phyloP scores from a whole-genome alignment of 2,888 invertebrate genomes.

The Mystacides longicornis region DNA sequence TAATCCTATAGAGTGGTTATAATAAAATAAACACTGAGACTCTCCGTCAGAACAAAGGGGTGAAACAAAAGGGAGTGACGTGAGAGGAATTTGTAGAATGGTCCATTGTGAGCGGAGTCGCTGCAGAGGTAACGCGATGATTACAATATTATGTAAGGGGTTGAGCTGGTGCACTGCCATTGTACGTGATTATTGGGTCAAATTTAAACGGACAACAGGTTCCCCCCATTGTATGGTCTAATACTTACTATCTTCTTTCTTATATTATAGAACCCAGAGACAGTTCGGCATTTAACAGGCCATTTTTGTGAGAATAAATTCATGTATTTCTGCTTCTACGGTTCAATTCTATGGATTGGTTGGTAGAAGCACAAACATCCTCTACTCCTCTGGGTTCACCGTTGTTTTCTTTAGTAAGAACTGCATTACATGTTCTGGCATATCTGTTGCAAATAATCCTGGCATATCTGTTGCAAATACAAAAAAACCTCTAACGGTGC shows the following conservation, averaged over 20 bases:
- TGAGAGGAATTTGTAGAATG: not conserved
- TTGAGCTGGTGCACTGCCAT: conserved; percentile 20
- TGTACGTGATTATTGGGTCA: conserved; percentile 26
- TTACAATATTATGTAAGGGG: conserved; percentile 1
- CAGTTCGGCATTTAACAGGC: too few relatives aligned
- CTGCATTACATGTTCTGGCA: too few relatives aligned
- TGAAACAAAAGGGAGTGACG: conserved; percentile 14
- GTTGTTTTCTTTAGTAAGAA: too few relatives aligned
- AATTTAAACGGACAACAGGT: conserved; percentile 24
- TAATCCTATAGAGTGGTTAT: too few relatives aligned
- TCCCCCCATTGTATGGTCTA: conserved; percentile 8
- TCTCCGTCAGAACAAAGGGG: conserved; percentile 10
- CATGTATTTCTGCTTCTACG: too few relatives aligned
- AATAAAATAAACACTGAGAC: conserved; percentile 14
- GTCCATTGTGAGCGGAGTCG: not conserved
- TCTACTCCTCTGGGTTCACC: too few relatives aligned
- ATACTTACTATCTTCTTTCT: not conserved
- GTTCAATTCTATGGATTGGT: too few relatives aligned
- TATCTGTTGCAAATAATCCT: too few relatives aligned
- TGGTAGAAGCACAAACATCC: too few relatives aligned
- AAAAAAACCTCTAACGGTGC: too few relatives aligned
- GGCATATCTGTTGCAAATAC: too few relatives aligned
- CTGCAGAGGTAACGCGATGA: not conserved
- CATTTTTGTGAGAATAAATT: too few relatives aligned
- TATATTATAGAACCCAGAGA: not conserved